Conservation (phyloP, 2,797 vertebrate species). For the Smutsia gigantea region DNA sequence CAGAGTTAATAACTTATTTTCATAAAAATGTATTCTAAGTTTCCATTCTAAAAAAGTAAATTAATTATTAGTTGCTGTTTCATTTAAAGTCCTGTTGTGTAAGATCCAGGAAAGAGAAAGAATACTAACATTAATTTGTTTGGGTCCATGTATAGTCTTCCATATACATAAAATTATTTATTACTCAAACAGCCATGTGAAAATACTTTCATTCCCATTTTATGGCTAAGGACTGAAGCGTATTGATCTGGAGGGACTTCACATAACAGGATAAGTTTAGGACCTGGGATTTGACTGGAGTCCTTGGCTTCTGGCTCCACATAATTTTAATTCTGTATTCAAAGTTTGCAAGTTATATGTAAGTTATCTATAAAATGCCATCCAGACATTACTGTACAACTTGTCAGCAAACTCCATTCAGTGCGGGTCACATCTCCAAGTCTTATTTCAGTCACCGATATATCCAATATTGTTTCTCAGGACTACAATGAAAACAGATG, state of each 20-base stretch:
- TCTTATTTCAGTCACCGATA: not conserved
- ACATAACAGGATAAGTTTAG: not conserved
- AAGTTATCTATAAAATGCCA: not conserved
- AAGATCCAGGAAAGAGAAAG: not conserved
- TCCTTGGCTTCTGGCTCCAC: not conserved
- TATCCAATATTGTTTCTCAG: not conserved
- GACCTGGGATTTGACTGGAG: not conserved
- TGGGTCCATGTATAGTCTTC: not conserved
- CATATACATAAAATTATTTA: not conserved
- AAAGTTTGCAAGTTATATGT: not conserved
- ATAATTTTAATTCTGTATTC: not conserved
- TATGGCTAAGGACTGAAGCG: not conserved
- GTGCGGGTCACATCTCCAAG: not conserved
- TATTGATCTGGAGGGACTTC: not conserved
- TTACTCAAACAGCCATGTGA: not conserved
- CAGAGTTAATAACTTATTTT: not conserved
- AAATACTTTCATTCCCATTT: not conserved
- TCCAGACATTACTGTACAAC: too few relatives aligned
- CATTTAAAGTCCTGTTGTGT: not conserved
- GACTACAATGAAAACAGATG: not conserved
- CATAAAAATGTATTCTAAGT: not conserved
- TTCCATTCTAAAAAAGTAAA: not conserved
- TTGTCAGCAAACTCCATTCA: not conserved
- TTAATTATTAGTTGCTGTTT: not conserved
- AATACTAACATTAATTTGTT: not conserved